A percentile compares a stretch with the other conserved stretches of the same genome.
phyloP scores from a whole-genome alignment of 2,797 vertebrate genomes.

The Ptychadena robeensis region DNA sequence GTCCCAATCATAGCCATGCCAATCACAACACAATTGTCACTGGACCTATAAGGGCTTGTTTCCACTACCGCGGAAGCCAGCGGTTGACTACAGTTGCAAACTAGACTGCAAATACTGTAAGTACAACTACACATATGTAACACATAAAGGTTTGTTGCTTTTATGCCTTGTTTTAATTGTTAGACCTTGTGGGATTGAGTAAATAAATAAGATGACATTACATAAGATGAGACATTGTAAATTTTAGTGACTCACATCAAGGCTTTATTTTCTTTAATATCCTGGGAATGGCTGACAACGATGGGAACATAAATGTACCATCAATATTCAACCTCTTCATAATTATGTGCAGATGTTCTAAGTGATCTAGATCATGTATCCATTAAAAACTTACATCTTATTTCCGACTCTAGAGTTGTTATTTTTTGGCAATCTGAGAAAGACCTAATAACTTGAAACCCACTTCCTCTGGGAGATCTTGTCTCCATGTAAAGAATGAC shows the following conservation, averaged over 20 bases:
- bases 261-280: not conserved
- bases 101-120: too few species aligned
- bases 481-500: not conserved
- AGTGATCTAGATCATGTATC: not conserved
- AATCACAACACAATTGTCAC: too few species aligned
- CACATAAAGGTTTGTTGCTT: too few species aligned
- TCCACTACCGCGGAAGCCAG: too few species aligned
- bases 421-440: not conserved
- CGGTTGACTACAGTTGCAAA: too few species aligned
- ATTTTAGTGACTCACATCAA: constrained; percentile 27
- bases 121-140: too few species aligned
- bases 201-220: too few species aligned
- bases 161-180: too few species aligned
- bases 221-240: too few species aligned
- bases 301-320: not conserved
- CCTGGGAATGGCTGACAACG: constrained; percentile 4
- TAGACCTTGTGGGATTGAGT: not conserved
- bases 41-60: too few species aligned
- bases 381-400: not conserved
- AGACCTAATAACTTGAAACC: not conserved
- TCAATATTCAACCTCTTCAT: constrained; percentile 6
- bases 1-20: too few species aligned
- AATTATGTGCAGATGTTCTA: constrained; percentile 23
- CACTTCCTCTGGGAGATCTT: constrained; percentile 14
- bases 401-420: not conserved